Evolutionary conservation across 2,113 vertebrate genomes (phyloP).

Genomic region (Engystomops pustulosus): DNA sequence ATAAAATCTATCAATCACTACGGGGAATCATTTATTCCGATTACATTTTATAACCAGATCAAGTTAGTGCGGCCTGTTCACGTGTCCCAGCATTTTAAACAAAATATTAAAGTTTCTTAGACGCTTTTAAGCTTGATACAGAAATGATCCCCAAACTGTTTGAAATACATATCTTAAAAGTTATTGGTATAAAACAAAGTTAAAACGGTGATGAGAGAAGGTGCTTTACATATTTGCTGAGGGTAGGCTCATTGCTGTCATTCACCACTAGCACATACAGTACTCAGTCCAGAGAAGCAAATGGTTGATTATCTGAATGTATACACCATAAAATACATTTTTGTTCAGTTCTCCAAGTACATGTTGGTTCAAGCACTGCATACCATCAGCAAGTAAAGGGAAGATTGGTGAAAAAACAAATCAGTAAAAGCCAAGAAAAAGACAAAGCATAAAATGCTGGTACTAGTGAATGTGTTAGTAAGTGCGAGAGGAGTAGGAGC

Average conservation of each 20-base stretch:
- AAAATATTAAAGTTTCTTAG: not conserved
- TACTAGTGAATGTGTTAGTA: slow-evolving; percentile 68
- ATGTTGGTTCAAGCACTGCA: not conserved
- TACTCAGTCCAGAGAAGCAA: not conserved
- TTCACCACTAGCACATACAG: not conserved
- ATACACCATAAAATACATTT: not conserved
- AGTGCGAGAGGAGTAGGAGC: slow-evolving; percentile 67
- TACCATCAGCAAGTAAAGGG: slow-evolving; percentile 9
- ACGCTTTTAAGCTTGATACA: not conserved
- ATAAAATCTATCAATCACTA: not conserved
- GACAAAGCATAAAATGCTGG: slow-evolving; percentile 63
- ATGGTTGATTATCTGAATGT: not conserved
- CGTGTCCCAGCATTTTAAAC: slow-evolving; percentile 65
- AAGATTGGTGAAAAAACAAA: not conserved
- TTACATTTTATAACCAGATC: slow-evolving; percentile 25
- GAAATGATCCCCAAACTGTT: not conserved
- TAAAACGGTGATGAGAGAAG: slow-evolving; percentile 22
- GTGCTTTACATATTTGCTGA: not conserved
- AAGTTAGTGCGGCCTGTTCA: slow-evolving; percentile 68
- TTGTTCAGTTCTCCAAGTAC: not conserved
- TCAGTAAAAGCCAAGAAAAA: not conserved
- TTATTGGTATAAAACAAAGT: slow-evolving; percentile 51
- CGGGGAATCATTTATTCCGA: not conserved
- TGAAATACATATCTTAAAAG: not conserved
- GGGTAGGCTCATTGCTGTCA: not conserved